phyloP scores from a whole-genome alignment of 2,888 invertebrate species.

The Agrilus cyanescens region DNA sequence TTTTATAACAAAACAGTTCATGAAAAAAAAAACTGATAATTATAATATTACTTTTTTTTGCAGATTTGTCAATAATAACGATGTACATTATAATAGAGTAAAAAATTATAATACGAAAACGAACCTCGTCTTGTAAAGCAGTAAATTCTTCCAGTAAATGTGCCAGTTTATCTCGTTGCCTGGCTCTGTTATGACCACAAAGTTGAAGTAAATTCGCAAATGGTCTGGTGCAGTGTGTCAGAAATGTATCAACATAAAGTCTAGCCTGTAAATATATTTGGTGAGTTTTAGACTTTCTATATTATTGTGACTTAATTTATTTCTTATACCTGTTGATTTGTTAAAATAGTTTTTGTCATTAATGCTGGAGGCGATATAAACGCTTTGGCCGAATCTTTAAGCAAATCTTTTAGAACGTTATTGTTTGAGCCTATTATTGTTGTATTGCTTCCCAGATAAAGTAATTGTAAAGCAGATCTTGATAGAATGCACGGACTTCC shows the following conservation, averaged over 20 bases:
- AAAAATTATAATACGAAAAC: neutral
- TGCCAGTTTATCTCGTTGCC: constrained; percentile 89
- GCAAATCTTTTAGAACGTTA: constrained; percentile 56
- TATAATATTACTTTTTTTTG: no score
- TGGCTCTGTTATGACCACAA: constrained; percentile 88
- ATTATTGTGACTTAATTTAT: constrained; percentile 4
- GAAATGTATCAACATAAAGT: constrained; percentile 80
- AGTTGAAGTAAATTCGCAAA: constrained; percentile 78
- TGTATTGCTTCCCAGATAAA: constrained; percentile 49
- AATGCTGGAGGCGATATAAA: constrained; percentile 87
- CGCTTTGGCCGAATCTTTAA: constrained; percentile 72
- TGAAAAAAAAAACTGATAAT: no score
- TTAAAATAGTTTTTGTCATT: constrained; percentile 57
- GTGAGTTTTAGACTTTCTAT: neutral
- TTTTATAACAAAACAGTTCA: no score
- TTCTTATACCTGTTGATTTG: constrained; percentile 52
- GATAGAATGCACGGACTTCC: constrained; percentile 83
- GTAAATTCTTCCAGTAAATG: constrained; percentile 84
- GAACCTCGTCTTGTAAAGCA: constrained; percentile 80
- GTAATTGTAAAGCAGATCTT: constrained; percentile 74
- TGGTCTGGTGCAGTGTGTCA: constrained; percentile 74
- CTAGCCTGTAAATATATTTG: constrained; percentile 47
- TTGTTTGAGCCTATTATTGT: constrained; percentile 46
- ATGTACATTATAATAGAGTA: no score
- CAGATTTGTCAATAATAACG: no score